These are phyloP conservation scores for Pentalonia nigronervosa DNA, from an alignment of 1,140 invertebrate species.

Conservation along the genomic window DNA sequence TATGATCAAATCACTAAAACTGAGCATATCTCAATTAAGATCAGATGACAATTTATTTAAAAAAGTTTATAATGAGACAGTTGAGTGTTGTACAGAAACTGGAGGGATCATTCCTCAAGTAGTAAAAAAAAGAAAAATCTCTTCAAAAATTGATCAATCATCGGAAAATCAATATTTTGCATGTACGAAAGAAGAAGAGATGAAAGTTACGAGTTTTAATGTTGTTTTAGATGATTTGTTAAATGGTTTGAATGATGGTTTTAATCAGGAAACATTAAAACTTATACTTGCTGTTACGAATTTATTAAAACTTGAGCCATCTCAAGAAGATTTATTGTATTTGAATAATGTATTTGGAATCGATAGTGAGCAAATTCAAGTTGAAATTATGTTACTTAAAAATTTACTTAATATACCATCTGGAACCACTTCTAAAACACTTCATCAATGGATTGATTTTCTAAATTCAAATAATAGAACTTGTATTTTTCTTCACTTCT, in stretches of 20 bases:
- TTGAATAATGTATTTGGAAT: background rate
- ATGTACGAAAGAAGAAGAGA: background rate
- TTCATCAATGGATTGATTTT: background rate
- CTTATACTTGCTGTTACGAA: background rate
- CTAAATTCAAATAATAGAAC: constrained; percentile 21
- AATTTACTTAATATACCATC: background rate
- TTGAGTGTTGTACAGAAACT: constrained; percentile 27
- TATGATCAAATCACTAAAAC: constrained; percentile 57
- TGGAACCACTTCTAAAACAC: background rate
- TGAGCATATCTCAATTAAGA: constrained; percentile 35
- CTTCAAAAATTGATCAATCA: background rate
- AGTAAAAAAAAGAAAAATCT: constrained; percentile 49
- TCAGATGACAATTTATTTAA: constrained; percentile 40
- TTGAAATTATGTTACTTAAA: background rate
- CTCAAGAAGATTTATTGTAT: background rate
- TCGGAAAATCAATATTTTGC: background rate
- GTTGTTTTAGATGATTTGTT: background rate
- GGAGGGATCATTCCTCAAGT: constrained; percentile 41
- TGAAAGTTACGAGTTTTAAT: background rate
- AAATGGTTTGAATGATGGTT: background rate
- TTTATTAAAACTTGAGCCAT: background rate
- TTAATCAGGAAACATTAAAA: background rate
- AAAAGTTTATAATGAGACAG: background rate
- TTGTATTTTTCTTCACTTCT: background rate
- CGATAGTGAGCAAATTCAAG: background rate